Percentiles rank a stretch among this genome's conserved stretches.
Conservation (phyloP, 2,113 vertebrate genomes). For the Amia ocellicauda region DNA sequence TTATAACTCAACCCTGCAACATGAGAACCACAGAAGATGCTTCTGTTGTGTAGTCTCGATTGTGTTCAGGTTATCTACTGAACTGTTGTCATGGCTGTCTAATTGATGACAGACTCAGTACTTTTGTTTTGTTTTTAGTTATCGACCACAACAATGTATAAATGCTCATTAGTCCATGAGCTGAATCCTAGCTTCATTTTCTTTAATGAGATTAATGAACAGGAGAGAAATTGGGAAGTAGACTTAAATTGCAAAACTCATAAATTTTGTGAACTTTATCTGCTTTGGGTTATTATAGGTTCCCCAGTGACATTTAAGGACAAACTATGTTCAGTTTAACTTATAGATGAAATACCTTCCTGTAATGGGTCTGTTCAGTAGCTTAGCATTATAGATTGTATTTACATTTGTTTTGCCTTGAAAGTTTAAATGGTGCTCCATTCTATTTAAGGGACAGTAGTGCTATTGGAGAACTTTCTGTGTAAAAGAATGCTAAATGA, state of each 20-base stretch:
- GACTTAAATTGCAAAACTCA: not conserved
- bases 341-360: too few species aligned
- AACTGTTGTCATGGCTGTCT: not conserved
- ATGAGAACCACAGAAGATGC: not conserved
- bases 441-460: constrained; percentile 10
- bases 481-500: not conserved
- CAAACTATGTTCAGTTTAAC: too few species aligned
- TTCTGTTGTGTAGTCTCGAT: not conserved
- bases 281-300: too few species aligned
- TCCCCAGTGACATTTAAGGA: too few species aligned
- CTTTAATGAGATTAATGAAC: constrained; percentile 11
- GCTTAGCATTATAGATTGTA: too few species aligned
- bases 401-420: too few species aligned
- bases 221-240: not conserved
- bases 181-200: not conserved
- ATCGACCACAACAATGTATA: not conserved
- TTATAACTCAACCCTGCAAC: not conserved
- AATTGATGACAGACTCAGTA: too few species aligned
- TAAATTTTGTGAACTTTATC: constrained; percentile 4
- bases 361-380: too few species aligned
- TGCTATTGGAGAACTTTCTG: not conserved
- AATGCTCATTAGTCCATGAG: not conserved
- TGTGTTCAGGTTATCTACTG: not conserved
- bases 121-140: not conserved
- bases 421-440: not conserved